A percentile compares a stretch with the other conserved stretches of the same genome.
phyloP scores from a whole-genome alignment of 2,888 invertebrate genomes.

The Itoplectis maculator region DNA sequence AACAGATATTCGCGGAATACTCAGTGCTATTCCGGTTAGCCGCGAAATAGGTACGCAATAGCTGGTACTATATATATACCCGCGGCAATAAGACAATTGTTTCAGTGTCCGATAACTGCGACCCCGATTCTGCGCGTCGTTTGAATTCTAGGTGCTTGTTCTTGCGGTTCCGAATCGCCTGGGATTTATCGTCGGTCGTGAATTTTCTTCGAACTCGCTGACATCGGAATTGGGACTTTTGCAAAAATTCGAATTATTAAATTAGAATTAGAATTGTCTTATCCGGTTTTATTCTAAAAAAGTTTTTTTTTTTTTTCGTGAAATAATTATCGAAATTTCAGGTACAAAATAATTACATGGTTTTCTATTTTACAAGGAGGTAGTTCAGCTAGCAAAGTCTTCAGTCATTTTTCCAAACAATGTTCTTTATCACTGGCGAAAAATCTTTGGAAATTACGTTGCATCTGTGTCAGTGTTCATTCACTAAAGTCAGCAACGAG shows the following conservation, averaged over 20 bases:
- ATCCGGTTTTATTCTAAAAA: too few relatives aligned
- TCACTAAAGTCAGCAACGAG: neutral
- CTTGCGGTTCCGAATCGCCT: neutral
- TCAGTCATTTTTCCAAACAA: neutral
- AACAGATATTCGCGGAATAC: conserved; percentile 1
- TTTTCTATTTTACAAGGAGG: neutral
- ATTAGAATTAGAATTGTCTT: too few relatives aligned
- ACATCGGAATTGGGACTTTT: too few relatives aligned
- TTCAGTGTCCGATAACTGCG: conserved; percentile 24
- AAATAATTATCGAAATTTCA: neutral
- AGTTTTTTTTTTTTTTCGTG: neutral
- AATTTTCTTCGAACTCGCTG: neutral
- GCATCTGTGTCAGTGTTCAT: neutral
- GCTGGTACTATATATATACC: neutral
- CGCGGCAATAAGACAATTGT: conserved; percentile 1
- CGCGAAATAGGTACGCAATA: neutral
- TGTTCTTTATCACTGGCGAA: neutral
- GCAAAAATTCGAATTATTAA: too few relatives aligned
- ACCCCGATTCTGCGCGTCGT: conserved; percentile 12
- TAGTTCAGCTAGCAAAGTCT: neutral
- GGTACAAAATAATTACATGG: neutral
- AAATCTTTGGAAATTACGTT: neutral
- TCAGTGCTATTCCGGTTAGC: conserved; percentile 16
- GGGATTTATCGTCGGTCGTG: neutral
- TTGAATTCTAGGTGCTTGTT: neutral